Evolutionary conservation across 2,888 invertebrate genomes (phyloP).

Genomic region (Orthosia gracilis): DNA sequence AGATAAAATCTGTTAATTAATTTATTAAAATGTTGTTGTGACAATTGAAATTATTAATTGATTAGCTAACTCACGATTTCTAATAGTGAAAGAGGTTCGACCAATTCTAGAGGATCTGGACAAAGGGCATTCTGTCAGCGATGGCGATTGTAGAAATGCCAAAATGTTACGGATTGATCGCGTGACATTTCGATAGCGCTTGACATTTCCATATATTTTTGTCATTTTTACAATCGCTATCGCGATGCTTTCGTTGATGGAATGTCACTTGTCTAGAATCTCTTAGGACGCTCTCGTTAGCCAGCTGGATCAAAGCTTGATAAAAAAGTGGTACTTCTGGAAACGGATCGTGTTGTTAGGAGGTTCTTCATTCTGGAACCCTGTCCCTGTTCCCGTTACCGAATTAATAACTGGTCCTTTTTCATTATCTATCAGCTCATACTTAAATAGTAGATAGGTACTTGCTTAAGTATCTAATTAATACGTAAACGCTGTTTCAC

Average conservation of each 20-base stretch:
- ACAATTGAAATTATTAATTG: slow-evolving; percentile 14
- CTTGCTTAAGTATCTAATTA: slow-evolving; percentile 9
- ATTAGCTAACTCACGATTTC: slow-evolving; percentile 23
- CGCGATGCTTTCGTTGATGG: too few species aligned
- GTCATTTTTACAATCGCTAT: too few species aligned
- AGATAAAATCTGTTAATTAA: slow-evolving; percentile 46
- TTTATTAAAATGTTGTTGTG: slow-evolving; percentile 22
- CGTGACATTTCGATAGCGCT: too few species aligned
- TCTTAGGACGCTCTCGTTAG: neutral
- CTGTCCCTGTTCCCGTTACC: neutral
- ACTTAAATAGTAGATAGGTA: neutral
- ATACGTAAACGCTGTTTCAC: slow-evolving; percentile 29
- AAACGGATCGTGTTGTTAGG: too few species aligned
- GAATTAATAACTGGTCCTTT: neutral
- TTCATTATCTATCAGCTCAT: neutral
- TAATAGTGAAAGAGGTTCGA: neutral
- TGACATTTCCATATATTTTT: too few species aligned
- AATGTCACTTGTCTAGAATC: too few species aligned
- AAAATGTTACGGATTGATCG: too few species aligned
- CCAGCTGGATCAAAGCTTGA: neutral
- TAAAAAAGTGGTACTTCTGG: neutral
- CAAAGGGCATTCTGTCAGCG: too few species aligned
- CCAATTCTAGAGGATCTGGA: neutral
- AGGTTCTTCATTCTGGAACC: neutral
- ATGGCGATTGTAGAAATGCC: too few species aligned